phyloP scores from a whole-genome alignment of 2,797 vertebrate species.

The Chloroceryle inda region DNA sequence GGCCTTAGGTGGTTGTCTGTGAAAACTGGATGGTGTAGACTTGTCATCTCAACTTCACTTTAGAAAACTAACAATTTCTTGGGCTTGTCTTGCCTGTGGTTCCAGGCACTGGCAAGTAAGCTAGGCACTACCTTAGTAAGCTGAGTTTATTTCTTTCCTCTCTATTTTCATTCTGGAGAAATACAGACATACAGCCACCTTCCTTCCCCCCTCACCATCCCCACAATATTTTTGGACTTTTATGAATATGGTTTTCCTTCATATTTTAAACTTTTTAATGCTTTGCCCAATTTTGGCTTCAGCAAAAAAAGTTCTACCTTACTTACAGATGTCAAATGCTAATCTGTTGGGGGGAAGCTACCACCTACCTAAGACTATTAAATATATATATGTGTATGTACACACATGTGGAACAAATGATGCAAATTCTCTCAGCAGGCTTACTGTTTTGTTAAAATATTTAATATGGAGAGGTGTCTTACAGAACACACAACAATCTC shows the following conservation, averaged over 20 bases:
- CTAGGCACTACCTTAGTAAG: neutral
- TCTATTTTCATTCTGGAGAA: neutral
- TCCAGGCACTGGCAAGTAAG: neutral
- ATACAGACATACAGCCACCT: neutral
- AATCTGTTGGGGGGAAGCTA: neutral
- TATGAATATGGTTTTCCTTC: neutral
- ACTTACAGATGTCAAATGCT: neutral
- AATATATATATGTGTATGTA: neutral
- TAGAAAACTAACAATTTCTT: neutral
- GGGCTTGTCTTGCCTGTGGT: neutral
- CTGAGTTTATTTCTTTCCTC: neutral
- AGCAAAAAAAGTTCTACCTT: neutral
- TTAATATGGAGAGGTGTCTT: neutral
- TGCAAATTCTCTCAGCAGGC: neutral
- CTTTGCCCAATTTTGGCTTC: neutral
- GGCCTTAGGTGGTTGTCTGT: neutral
- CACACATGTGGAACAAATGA: fast-evolving
- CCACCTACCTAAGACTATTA: neutral
- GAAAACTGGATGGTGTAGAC: neutral
- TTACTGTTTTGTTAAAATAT: neutral
- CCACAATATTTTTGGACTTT: neutral
- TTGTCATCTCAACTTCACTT: neutral
- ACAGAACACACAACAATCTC: neutral
- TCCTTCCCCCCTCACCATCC: neutral
- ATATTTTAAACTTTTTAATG: neutral